Evolutionary conservation across 2,888 invertebrate species (phyloP).

Genomic region (Lissocephala sabroskyi): DNA sequence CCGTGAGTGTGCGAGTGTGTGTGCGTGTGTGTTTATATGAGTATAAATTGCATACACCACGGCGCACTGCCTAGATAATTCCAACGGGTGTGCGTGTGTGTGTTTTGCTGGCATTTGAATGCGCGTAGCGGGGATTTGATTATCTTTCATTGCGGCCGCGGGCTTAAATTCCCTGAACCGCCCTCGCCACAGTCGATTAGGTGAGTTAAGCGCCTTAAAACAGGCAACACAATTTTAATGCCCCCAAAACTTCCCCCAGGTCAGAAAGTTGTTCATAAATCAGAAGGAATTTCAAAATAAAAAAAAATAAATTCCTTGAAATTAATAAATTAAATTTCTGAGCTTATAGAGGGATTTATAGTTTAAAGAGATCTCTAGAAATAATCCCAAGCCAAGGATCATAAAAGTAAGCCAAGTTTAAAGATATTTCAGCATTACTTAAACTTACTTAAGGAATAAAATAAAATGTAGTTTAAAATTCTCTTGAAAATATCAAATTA

Average conservation of each 20-base stretch:
- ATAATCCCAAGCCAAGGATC: no score
- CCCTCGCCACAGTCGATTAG: constrained; percentile 10
- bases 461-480: not conserved
- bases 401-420: no score
- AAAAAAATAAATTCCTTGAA: no score
- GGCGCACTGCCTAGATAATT: constrained; percentile 42
- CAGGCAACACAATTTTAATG: constrained; percentile 42
- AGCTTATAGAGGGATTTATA: no score
- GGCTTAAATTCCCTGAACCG: not conserved
- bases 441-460: not conserved
- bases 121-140: not conserved
- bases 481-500: not conserved
- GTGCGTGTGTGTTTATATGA: constrained; percentile 20
- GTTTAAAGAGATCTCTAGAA: no score
- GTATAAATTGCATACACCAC: constrained; percentile 36
- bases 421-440: not conserved
- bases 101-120: not conserved
- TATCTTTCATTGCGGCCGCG: constrained; percentile 1
- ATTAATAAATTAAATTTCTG: no score
- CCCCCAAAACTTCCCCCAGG: no score
- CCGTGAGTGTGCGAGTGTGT: constrained; percentile 1
- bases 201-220: constrained; percentile 43
- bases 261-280: no score
- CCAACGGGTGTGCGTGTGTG: not conserved
- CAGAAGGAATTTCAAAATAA: no score